Base-by-base conservation (phyloP, 2,797 vertebrate genomes). In the Chelmon rostratus region DNA sequence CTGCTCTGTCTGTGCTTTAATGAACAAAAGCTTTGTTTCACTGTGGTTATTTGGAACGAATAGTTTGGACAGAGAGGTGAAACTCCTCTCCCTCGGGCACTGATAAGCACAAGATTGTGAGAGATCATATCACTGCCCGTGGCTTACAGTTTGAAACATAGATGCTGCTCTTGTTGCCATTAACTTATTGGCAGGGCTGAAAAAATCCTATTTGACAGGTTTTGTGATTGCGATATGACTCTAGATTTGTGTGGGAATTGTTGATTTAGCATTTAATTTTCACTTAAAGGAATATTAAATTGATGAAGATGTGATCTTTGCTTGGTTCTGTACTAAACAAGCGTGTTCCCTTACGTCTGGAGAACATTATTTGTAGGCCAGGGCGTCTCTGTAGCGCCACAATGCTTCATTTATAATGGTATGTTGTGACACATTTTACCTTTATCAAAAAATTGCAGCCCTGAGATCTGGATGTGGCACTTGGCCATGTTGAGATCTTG, bases 21-120 rank as follows among this genome's bases (percentile, higher is more conserved):
- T 73, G 77, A 91, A 90, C 78, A 89, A 90, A 87, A 86, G 78
- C 78, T 73, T 79, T 69, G 85, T 86, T 89, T 84, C 76, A 77
- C 65, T 37, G 49, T 69, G 68, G 72, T 76, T 78, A 69, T 85
- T 88, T 68, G 49, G 67, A 84, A 82, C 18, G 12, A 84, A 81
- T 74, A 81, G 68, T 89, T 90, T 79, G 62, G 89, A 87, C 82
- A 49, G 70, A 82, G 78, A 89, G 83, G 86, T 89, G 78, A 88
- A 91, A 88, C 78, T 87, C 76, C 76, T 83, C 81, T 79, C 77
- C 77, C 63, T 78, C 62, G 81, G 80, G 81, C 64, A 57, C 75
- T 72, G 65, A 86, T 81, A 63, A 86, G 81, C 81, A 81, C 35
- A 82, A 78, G 83, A 82, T 78, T 75, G 62, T 66, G 83, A 82